These are phyloP conservation scores for Carassius gibelio DNA, from an alignment of 2,113 vertebrate genomes.

Conservation along the genomic window DNA sequence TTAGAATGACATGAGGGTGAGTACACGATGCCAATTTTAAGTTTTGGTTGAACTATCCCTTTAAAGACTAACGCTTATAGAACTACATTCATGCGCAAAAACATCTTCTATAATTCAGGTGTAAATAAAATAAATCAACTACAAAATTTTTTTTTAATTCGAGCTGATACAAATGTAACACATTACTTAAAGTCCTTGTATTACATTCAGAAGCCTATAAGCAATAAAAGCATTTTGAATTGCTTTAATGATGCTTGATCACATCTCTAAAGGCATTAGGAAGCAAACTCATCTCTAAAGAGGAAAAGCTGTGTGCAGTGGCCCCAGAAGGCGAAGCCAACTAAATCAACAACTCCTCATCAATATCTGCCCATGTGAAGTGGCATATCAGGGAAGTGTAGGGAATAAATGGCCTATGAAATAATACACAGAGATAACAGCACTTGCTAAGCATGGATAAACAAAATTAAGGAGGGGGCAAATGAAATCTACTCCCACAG, in stretches of 20 bases:
- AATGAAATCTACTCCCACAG: neutral
- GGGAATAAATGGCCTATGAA: conserved; percentile 18
- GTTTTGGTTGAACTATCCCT: neutral
- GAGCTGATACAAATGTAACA: neutral
- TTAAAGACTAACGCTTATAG: neutral
- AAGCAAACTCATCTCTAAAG: conserved; percentile 2
- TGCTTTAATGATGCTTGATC: conserved; percentile 29
- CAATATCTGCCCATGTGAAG: conserved; percentile 17
- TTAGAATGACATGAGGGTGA: neutral
- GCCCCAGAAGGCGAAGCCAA: neutral
- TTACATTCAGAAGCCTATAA: neutral
- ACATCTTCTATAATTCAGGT: neutral
- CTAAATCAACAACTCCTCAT: conserved; percentile 22
- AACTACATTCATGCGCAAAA: neutral
- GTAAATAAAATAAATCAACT: neutral
- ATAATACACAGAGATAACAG: conserved; percentile 1
- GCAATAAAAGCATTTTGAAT: neutral
- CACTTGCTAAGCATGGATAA: neutral
- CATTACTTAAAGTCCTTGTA: neutral
- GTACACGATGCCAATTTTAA: neutral
- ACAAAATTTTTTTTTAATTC: no score
- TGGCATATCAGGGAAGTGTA: neutral
- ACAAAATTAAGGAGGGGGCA: conserved; percentile 1
- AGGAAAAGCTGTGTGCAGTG: neutral
- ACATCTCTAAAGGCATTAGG: conserved; percentile 1